Evolutionary conservation across 2,888 invertebrate genomes (phyloP).

Genomic region (Pollenia amentaria): DNA sequence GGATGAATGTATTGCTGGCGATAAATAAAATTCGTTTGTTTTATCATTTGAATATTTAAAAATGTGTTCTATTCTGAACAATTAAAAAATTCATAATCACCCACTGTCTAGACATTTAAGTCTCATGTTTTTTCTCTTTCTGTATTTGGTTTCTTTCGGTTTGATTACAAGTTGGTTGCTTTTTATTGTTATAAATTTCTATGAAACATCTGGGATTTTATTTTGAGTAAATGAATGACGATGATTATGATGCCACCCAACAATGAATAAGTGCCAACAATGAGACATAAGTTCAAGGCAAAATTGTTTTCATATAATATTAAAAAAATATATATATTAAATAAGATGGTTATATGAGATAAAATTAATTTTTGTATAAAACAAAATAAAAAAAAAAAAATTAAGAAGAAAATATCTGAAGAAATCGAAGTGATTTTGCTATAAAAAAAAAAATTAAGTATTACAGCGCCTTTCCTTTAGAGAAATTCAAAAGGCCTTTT

Average conservation of each 20-base stretch:
- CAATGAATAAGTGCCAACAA: neutral
- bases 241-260: neutral
- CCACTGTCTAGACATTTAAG: conserved; percentile 62
- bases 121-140: conserved; percentile 56
- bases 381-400: no score
- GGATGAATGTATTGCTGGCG: conserved; percentile 26
- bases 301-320: neutral
- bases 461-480: no score
- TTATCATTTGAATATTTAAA: conserved; percentile 57
- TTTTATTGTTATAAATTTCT: conserved; percentile 76
- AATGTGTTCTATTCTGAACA: conserved; percentile 16
- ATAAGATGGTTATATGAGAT: no score
- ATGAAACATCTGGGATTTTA: conserved; percentile 71
- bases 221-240: conserved; percentile 16
- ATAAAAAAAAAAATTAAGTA: no score
- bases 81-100: conserved; percentile 58
- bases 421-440: no score
- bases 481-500: no score
- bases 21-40: conserved; percentile 53
- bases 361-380: neutral
- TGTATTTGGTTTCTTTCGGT: conserved; percentile 54
- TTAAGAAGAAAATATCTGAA: no score
- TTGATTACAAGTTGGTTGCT: conserved; percentile 36
- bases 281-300: conserved; percentile 6
- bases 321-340: neutral